Conservation (phyloP, 2,113 vertebrate species). For the Pantherophis guttatus region DNA sequence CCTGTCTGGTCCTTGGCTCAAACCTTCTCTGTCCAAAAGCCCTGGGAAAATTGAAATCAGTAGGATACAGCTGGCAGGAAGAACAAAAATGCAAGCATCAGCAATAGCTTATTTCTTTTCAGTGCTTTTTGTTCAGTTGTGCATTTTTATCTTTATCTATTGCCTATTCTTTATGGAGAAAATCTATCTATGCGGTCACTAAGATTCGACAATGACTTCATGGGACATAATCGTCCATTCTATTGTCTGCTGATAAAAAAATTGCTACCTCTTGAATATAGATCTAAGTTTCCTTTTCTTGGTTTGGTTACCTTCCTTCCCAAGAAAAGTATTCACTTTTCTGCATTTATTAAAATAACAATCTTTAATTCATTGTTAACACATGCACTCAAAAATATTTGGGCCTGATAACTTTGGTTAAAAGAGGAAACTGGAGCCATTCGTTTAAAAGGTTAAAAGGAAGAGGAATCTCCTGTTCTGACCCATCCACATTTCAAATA, state of each 20-base stretch:
- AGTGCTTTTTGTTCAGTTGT: background rate
- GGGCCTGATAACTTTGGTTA: background rate
- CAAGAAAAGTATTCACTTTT: background rate
- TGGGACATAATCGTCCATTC: background rate
- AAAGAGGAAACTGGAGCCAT: background rate
- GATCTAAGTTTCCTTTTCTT: background rate
- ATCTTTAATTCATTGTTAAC: background rate
- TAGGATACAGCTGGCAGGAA: background rate
- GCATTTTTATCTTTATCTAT: background rate
- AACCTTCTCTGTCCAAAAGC: background rate
- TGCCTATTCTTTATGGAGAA: background rate
- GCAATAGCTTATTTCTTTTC: background rate
- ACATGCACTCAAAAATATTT: background rate
- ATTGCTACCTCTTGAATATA: background rate
- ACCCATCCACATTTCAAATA: background rate
- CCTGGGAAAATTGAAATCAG: background rate
- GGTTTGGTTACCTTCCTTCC: background rate
- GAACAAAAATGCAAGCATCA: background rate
- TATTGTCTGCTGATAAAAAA: background rate
- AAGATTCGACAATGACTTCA: background rate
- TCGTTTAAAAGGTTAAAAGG: background rate
- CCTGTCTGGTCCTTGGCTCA: background rate
- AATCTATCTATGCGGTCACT: background rate
- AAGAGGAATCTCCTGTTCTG: background rate
- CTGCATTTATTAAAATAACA: background rate